A percentile compares a stretch with the other conserved stretches of the same genome.
phyloP scores from a whole-genome alignment of 92 coral and sea anemone species.

The Paragorgia papillata region DNA sequence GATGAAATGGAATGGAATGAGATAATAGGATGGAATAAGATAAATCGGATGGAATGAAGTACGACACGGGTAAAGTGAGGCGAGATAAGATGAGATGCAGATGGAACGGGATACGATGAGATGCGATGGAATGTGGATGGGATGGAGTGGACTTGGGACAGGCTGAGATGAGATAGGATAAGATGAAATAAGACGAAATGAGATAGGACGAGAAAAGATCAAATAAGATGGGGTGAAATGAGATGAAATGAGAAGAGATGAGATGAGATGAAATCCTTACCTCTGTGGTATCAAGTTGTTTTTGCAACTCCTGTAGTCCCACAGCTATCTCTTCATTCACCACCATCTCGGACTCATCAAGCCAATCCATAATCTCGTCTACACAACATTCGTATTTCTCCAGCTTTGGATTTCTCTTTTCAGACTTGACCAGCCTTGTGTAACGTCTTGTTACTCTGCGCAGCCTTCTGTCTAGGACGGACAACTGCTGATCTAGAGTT shows the following conservation, averaged over 20 bases:
- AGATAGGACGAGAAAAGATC: too few species aligned
- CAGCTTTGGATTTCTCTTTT: slow-evolving; percentile 82
- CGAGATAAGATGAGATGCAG: too few species aligned
- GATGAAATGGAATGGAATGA: too few species aligned
- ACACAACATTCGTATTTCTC: slow-evolving; percentile 92
- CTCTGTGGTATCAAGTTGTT: slow-evolving; percentile 75
- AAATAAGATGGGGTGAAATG: too few species aligned
- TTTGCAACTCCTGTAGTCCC: slow-evolving; percentile 71
- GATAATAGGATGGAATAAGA: too few species aligned
- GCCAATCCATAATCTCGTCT: slow-evolving; percentile 97
- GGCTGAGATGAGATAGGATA: neutral
- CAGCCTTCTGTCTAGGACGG: slow-evolving; percentile 80
- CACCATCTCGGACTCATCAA: slow-evolving; percentile 82
- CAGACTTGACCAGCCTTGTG: slow-evolving; percentile 91
- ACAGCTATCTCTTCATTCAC: slow-evolving; percentile 70
- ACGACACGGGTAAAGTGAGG: too few species aligned
- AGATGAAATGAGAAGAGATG: neutral
- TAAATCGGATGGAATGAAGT: too few species aligned
- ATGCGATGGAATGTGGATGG: too few species aligned
- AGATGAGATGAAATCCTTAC: slow-evolving; percentile 39
- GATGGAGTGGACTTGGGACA: too few species aligned
- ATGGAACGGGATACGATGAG: too few species aligned
- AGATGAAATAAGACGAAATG: neutral
- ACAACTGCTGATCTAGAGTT: slow-evolving; percentile 71
- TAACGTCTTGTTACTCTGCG: slow-evolving; percentile 86